Evolutionary conservation across 2,797 vertebrate genomes (phyloP).

Genomic region (Cephalopachus bancanus): DNA sequence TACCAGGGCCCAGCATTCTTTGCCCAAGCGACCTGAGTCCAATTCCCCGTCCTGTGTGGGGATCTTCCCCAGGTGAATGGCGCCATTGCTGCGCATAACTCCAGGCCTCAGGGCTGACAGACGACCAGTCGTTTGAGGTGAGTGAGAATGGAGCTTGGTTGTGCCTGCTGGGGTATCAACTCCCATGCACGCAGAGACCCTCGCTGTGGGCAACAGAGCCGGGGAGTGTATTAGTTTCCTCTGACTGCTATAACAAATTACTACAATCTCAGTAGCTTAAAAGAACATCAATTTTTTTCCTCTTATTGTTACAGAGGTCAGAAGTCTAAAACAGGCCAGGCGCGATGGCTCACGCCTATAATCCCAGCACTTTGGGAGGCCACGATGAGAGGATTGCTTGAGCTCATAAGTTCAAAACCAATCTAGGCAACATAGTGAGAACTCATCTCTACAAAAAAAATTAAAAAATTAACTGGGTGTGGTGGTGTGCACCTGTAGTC

Average conservation of each 20-base stretch:
- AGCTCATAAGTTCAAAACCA: no score
- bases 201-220: neutral
- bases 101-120: neutral
- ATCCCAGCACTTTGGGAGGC: no score
- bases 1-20: neutral
- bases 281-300: neutral
- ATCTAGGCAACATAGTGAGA: no score
- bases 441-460: no score
- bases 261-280: neutral
- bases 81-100: neutral
- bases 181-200: neutral
- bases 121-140: neutral
- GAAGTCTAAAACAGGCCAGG: neutral
- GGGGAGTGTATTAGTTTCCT: neutral
- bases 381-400: no score
- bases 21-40: neutral
- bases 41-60: no score
- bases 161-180: neutral
- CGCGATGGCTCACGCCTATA: no score
- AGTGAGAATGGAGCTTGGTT: neutral
- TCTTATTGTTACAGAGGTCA: neutral
- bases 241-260: neutral
- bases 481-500: no score
- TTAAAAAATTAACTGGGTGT: no score
- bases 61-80: neutral